A percentile compares a stretch with the other conserved stretches of the same genome.
Conservation (phyloP, 2,113 vertebrate genomes). For the Lanius collurio region DNA sequence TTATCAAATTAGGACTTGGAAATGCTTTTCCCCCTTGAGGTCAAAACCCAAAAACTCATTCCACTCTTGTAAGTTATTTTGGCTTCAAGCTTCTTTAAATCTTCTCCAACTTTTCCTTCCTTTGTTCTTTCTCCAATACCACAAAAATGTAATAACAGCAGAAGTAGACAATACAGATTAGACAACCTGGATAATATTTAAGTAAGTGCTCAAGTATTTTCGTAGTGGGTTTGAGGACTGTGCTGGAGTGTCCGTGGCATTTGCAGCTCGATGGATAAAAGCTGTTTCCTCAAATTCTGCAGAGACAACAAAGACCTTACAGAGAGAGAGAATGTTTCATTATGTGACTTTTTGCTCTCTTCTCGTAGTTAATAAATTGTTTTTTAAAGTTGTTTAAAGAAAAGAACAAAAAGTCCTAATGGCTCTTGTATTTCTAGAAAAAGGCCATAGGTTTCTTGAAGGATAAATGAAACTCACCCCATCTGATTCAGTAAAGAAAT, state of each 20-base stretch:
- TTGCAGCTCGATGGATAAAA: background rate
- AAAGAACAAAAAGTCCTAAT: background rate
- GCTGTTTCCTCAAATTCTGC: background rate
- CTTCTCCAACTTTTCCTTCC: slow-evolving; percentile 21
- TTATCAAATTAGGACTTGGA: slow-evolving; percentile 70
- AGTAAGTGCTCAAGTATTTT: slow-evolving; percentile 4
- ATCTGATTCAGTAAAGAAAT: background rate
- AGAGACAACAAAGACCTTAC: background rate
- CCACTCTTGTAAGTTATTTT: slow-evolving; percentile 20
- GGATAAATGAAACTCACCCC: background rate
- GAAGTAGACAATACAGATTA: slow-evolving; percentile 53
- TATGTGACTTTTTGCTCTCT: background rate
- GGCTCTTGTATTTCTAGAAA: background rate
- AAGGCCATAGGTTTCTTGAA: background rate
- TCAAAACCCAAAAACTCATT: background rate
- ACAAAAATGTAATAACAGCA: slow-evolving; percentile 63
- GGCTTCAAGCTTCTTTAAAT: slow-evolving; percentile 33
- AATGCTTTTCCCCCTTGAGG: slow-evolving; percentile 48
- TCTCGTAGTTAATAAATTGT: background rate
- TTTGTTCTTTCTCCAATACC: slow-evolving; percentile 65
- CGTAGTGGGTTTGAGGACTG: background rate
- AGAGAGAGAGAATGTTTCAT: background rate
- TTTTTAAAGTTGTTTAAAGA: background rate
- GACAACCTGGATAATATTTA: slow-evolving; percentile 37
- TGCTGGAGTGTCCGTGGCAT: background rate